Evolutionary conservation across 2,797 vertebrate species (phyloP), one percentile per base, ranked within the genome.

Genomic region (Intellagama lesueurii): DNA sequence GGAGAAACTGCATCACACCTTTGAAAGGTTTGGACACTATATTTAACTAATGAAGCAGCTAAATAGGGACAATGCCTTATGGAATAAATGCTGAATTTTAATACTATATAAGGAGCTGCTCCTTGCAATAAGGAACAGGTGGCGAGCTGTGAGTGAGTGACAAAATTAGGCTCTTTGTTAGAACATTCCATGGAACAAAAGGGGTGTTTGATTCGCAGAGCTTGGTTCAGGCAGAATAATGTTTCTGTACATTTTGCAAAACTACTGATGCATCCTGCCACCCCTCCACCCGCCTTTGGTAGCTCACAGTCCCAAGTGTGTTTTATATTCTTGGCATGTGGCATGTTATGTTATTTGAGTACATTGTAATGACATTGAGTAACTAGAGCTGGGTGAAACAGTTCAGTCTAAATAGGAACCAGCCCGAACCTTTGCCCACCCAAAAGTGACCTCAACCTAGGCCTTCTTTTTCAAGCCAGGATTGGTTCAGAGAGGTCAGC

Each of bases 341-440:
- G 91, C 92, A 68, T 77, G 64, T 91, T 95, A 88, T 69, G 35
- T 91, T 89, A 91, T 93, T 83, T 3, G 77, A 92, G 89, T 91
- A 79, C 83, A 7, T 92, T 95, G 92, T 95, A 95, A 90, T 96
- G 96, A 95, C 95, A 93, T 88, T 87, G 88, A 76, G 92, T 94
- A 96, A 95, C 94, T 85, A 92, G 95, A 96, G 94, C 95, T 93
- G 94, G 93, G 91, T 89, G 92, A 94, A 94, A 90, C 86, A 89
- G 92, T 90, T 93, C 93, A 91, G 84, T 64, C 89, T 94, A 95
- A 96, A 96, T 95, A 94, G 92, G 92, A 95, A 93, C 92, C 94
- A 96, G 89, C 83, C 85, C 75, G 94, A 95, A 95, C 94, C 95
- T 95, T 96, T 96, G 95, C 92, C 90, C 95, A 90, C 79, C 93